A percentile compares a stretch with the other conserved stretches of the same genome.
Evolutionary conservation across 2,113 vertebrate species (phyloP).

Genomic region (Axis porcinus): DNA sequence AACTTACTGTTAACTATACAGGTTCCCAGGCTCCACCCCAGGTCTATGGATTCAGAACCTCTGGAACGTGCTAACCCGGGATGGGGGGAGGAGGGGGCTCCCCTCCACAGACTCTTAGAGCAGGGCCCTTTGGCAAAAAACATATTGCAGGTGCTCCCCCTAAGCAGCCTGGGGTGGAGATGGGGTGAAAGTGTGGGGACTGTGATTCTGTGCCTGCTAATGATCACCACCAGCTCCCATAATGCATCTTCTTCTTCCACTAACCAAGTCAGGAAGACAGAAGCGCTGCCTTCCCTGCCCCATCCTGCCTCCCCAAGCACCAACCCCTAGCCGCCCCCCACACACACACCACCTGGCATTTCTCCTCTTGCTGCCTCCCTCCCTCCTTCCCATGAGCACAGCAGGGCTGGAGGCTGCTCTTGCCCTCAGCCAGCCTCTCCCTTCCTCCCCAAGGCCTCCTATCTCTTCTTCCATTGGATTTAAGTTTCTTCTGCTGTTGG

Average conservation of each 20-base stretch:
- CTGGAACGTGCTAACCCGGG: background rate
- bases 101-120: background rate
- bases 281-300: background rate
- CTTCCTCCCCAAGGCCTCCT: background rate
- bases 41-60: background rate
- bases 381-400: background rate
- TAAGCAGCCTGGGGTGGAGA: background rate
- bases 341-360: background rate
- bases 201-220: background rate
- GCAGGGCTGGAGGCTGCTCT: background rate
- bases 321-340: accelerated
- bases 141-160: background rate
- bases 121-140: background rate
- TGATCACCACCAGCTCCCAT: background rate
- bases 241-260: background rate
- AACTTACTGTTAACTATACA: background rate
- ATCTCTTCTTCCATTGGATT: background rate
- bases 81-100: background rate
- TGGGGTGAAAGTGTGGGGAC: accelerated
- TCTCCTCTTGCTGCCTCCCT: background rate
- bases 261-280: background rate
- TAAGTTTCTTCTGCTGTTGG: background rate
- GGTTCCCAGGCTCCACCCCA: background rate
- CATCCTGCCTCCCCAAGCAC: accelerated
- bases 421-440: background rate